Evolutionary conservation across 2,888 invertebrate species (phyloP), one percentile per base, ranked within the genome.

Genomic region (Amaurobius ferox): DNA sequence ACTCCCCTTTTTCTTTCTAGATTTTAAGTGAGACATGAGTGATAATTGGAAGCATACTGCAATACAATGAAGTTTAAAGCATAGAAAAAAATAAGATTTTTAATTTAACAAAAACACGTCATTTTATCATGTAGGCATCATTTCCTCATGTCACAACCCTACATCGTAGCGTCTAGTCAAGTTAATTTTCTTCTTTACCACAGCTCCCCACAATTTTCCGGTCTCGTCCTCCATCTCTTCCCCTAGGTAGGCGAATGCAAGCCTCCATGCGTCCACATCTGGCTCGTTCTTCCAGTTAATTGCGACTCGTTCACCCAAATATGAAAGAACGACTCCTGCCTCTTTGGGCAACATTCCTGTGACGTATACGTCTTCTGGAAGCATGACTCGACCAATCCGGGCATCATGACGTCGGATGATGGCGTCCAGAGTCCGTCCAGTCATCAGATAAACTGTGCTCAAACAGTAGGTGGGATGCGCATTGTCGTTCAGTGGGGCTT

Each of bases 231-330:
- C 86, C 11, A 68, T 73, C 0, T 39, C 48, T 0, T 70, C 44
- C 6, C 72, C 86, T 0, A 86, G 66, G n/a, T 66, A 70, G 9
- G 76, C 76, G 30, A 86, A 79, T 29, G 74, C 64, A 19, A 73
- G 64, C n/a, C 66, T 72, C 0, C 73, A 73, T 1, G 19, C 23
- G 11, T 40, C 61, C 5, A 78, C 23, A 13, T 40, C 68, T 16
- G 48, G 26, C 26, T 72, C 55, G 19, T 32, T 30, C 0, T 39
- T 19, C 5, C 62, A 35, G 3, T 62, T 30, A 13, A 68, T 68
- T 1, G 66, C 86, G 6, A 62, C 74, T 40, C 79, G 13, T 3
- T n/a, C 35, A 3, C 70, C 74, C 1, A 86, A 29, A 30, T 74
- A 73, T 6, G 67, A 70, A 2, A 74, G 71, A 1, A 19, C 48